Conservation (phyloP, 2,797 vertebrate genomes). For the Xyrichtys novacula region DNA sequence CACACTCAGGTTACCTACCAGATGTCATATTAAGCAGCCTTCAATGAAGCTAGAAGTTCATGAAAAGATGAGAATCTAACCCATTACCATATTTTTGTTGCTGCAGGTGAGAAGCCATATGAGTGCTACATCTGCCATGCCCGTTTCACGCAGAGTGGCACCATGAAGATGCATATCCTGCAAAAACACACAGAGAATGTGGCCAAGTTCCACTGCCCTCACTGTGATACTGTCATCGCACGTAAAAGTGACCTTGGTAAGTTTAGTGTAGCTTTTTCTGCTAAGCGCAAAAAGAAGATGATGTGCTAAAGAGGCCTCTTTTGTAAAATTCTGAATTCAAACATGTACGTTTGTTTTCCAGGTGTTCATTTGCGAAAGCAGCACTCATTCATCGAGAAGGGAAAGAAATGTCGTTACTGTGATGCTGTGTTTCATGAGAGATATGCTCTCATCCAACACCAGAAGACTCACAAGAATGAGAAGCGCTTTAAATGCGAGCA, state of each 20-base stretch:
- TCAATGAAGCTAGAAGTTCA: background rate
- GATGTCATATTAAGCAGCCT: fast-evolving
- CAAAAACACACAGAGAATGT: slow-evolving; percentile 99
- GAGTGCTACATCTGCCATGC: slow-evolving; percentile 99
- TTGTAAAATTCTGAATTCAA: background rate
- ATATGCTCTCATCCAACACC: slow-evolving; percentile 98
- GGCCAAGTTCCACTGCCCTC: slow-evolving; percentile 98
- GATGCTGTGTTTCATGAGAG: slow-evolving; percentile 98
- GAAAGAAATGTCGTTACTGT: slow-evolving; percentile 98
- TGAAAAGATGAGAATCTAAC: no score
- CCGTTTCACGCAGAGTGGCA: slow-evolving; percentile 97
- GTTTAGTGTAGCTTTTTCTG: background rate
- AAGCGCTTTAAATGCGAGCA: slow-evolving; percentile 99
- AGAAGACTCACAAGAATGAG: slow-evolving; percentile 99
- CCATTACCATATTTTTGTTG: background rate
- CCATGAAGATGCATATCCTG: slow-evolving; percentile 99
- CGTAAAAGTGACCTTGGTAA: slow-evolving; percentile 96
- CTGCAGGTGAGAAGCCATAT: slow-evolving; percentile 94
- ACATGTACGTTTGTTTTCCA: slow-evolving; percentile 51
- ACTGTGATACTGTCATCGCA: slow-evolving; percentile 98
- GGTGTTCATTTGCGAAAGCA: slow-evolving; percentile 98
- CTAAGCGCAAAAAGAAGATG: background rate
- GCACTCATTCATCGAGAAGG: slow-evolving; percentile 98
- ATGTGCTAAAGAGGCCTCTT: no score
- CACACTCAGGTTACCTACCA: slow-evolving; percentile 90